phyloP scores from a whole-genome alignment of 2,797 vertebrate species.

The Eupleurogrammus muticus region DNA sequence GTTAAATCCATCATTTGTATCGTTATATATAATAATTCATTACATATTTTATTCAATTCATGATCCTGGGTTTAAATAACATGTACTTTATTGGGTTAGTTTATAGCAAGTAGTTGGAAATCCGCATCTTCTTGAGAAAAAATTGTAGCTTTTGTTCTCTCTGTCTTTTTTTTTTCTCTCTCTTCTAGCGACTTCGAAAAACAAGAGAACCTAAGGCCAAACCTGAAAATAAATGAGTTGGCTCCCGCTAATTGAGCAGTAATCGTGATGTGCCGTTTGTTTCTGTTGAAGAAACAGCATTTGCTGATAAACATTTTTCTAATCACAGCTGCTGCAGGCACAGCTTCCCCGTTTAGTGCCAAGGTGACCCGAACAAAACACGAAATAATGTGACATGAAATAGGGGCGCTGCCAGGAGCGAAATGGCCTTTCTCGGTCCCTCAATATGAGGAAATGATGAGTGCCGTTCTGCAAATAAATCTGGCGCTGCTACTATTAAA shows the following conservation, averaged over 20 bases:
- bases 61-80: no score
- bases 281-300: constrained; percentile 78
- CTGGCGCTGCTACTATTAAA: constrained; percentile 66
- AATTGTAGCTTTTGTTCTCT: constrained; percentile 45
- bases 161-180: constrained; percentile 8
- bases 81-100: constrained; percentile 15
- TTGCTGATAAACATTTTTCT: constrained; percentile 83
- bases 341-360: constrained; percentile 70
- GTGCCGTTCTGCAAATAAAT: constrained; percentile 75
- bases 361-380: constrained; percentile 84
- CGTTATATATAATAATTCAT: no score
- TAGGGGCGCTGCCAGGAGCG: constrained; percentile 77
- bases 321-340: constrained; percentile 83
- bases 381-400: constrained; percentile 82
- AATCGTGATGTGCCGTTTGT: constrained; percentile 74
- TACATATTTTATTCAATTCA: no score
- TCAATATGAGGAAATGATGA: constrained; percentile 79
- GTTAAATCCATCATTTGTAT: no score
- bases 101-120: constrained; percentile 9
- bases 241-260: constrained; percentile 75
- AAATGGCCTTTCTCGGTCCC: constrained; percentile 75
- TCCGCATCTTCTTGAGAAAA: constrained; percentile 20
- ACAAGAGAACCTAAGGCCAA: constrained; percentile 67
- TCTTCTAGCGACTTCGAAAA: constrained; percentile 29
- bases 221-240: constrained; percentile 84